Evolutionary conservation across 1,140 invertebrate species (phyloP).

Genomic region (Neodiprion lecontei): DNA sequence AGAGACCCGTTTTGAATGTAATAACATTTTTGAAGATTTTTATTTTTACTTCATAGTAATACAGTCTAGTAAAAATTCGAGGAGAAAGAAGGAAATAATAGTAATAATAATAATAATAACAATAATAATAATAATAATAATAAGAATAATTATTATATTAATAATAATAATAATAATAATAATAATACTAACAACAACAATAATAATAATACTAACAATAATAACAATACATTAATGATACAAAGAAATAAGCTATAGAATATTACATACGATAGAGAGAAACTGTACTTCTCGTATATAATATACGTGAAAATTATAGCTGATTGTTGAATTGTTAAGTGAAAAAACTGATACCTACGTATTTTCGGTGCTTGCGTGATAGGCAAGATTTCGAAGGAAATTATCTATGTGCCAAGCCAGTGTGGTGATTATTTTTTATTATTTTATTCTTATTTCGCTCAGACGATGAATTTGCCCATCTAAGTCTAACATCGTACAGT

Average conservation of each 20-base stretch:
- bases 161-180: no score
- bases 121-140: no score
- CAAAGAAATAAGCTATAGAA: background rate
- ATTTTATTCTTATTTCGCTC: background rate
- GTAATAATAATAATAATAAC: no score
- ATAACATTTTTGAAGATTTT: background rate
- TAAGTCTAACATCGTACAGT: background rate
- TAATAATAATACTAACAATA: no score
- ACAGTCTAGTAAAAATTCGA: background rate
- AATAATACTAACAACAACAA: no score
- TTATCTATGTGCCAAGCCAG: constrained; percentile 2
- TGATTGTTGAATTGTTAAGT: constrained; percentile 5
- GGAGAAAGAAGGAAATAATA: no score
- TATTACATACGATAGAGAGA: background rate
- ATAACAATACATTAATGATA: background rate
- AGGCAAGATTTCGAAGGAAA: background rate
- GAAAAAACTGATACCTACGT: background rate
- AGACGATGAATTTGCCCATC: constrained; percentile 1
- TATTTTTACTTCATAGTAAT: background rate
- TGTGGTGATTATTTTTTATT: background rate
- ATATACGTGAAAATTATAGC: background rate
- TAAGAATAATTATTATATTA: no score
- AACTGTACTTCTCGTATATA: background rate
- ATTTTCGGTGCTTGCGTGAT: constrained; percentile 2
- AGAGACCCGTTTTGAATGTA: no score